Conservation (phyloP, 2,797 vertebrate genomes). For the Megalops cyprinoides region DNA sequence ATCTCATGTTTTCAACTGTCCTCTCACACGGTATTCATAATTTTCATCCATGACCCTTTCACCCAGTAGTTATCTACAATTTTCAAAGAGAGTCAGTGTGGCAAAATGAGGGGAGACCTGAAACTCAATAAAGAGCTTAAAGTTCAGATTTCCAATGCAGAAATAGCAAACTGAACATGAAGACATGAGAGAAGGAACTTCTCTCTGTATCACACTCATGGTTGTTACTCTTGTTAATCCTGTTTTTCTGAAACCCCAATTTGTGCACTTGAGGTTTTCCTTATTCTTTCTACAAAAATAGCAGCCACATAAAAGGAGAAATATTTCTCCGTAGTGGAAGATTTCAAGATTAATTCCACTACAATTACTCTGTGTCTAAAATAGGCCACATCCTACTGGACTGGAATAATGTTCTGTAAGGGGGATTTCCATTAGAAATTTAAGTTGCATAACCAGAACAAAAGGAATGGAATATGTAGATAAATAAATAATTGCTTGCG, state of each 20-base stretch:
- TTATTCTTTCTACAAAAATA: slow-evolving; percentile 47
- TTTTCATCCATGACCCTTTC: no score
- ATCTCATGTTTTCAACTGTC: neutral
- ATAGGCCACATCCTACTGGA: slow-evolving; percentile 45
- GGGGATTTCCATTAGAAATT: slow-evolving; percentile 47
- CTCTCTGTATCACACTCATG: neutral
- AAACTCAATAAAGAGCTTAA: no score
- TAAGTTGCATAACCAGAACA: slow-evolving; percentile 8
- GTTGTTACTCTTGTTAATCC: neutral
- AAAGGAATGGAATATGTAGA: neutral
- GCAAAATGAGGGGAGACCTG: no score
- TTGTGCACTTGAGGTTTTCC: slow-evolving; percentile 2
- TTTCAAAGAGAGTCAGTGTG: no score
- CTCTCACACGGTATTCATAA: no score
- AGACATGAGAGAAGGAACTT: no score
- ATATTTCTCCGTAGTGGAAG: slow-evolving; percentile 45
- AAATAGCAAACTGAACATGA: no score
- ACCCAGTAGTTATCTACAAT: no score
- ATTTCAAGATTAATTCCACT: slow-evolving; percentile 54
- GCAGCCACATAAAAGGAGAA: slow-evolving; percentile 39
- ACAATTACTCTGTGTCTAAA: slow-evolving; percentile 58
- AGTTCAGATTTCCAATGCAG: no score
- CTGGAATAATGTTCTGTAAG: slow-evolving; percentile 57
- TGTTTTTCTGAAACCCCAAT: neutral
- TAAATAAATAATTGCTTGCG: neutral